Evolutionary conservation across 2,113 vertebrate genomes (phyloP).

Genomic region (Corvus cornix): DNA sequence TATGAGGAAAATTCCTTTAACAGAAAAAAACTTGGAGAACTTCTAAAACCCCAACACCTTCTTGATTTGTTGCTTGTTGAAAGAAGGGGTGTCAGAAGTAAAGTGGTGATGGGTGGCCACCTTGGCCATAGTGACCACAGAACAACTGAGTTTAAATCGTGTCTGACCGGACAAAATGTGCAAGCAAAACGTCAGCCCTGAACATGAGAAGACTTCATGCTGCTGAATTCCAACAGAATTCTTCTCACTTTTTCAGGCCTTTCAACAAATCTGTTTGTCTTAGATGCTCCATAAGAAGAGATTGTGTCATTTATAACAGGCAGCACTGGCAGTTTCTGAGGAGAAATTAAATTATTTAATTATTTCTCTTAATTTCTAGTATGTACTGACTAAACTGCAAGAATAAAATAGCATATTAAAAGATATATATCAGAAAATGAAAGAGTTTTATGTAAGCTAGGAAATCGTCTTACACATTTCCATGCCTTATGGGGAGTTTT

Average conservation of each 20-base stretch:
- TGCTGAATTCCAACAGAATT: neutral
- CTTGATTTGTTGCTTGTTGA: neutral
- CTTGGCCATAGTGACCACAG: neutral
- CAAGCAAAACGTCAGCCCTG: neutral
- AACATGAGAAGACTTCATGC: neutral
- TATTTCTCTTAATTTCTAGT: neutral
- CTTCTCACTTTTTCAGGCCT: neutral
- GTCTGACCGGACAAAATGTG: rapidly evolving
- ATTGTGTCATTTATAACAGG: neutral
- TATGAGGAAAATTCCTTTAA: too few species aligned
- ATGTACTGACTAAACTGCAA: neutral
- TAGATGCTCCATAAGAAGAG: neutral
- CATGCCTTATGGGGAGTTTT: neutral
- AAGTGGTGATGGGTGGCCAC: neutral
- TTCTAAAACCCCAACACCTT: too few species aligned
- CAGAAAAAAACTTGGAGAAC: too few species aligned
- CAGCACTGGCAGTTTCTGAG: neutral
- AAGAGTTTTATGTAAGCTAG: neutral
- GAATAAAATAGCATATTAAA: conserved; percentile 6
- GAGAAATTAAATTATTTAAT: conserved; percentile 20
- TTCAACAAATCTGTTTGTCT: neutral
- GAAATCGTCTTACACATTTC: neutral
- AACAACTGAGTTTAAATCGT: neutral
- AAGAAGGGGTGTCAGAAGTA: neutral
- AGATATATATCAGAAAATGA: neutral